Evolutionary conservation across 1,140 invertebrate genomes (phyloP).

Genomic region (Pygmarrhopalites habei): DNA sequence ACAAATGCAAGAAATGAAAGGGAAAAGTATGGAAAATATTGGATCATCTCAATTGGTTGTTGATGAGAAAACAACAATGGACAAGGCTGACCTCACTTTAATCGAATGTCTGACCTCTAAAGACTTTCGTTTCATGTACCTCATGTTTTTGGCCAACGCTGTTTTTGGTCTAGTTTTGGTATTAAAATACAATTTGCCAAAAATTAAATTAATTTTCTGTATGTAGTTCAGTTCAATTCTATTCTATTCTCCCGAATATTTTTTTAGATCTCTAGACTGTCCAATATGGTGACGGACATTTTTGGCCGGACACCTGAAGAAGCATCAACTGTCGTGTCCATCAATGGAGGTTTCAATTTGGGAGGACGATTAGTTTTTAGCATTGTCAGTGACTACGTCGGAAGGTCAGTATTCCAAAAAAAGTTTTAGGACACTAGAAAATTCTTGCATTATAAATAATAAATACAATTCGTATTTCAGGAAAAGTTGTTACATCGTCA

Average conservation of each 20-base stretch:
- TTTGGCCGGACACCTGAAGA: conserved; percentile 22
- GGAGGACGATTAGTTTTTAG: conserved; percentile 31
- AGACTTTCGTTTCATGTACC: conserved; percentile 26
- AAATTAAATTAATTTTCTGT: background rate
- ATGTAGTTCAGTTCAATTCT: background rate
- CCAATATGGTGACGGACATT: conserved; percentile 34
- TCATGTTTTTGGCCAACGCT: conserved; percentile 28
- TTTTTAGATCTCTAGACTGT: conserved; percentile 16
- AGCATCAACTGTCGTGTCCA: conserved; percentile 30
- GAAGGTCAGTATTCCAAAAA: no score
- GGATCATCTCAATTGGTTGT: no score
- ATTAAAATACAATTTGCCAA: conserved; percentile 19
- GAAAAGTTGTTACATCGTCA: no score
- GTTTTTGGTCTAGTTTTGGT: conserved; percentile 32
- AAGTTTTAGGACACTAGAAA: no score
- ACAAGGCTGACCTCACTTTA: conserved; percentile 16
- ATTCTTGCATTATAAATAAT: no score
- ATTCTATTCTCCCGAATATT: background rate
- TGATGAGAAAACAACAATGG: background rate
- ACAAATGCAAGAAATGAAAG: background rate
- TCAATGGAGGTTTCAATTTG: conserved; percentile 36
- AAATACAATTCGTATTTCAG: no score
- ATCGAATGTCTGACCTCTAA: conserved; percentile 25
- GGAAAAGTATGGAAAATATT: background rate
- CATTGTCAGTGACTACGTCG: conserved; percentile 27